phyloP scores from a whole-genome alignment of 2,797 vertebrate genomes.

The Oceanodroma leucorhoa region DNA sequence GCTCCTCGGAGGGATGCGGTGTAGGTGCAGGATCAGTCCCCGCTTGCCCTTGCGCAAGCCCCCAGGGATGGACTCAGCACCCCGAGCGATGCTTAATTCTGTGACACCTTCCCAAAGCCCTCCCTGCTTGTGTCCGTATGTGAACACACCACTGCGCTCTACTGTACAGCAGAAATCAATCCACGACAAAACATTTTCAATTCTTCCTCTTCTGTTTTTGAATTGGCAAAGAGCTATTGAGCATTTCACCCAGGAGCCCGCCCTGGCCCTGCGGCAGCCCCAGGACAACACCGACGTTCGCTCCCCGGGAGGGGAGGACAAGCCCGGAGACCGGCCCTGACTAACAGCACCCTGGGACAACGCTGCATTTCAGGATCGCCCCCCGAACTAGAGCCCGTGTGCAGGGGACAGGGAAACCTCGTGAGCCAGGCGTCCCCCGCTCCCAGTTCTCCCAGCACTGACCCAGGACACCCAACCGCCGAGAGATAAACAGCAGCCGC shows the following conservation, averaged over 20 bases:
- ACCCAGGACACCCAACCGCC: background rate
- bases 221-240: background rate
- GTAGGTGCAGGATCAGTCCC: background rate
- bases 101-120: background rate
- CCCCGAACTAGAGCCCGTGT: background rate
- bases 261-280: background rate
- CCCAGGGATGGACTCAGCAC: accelerated
- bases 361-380: accelerated
- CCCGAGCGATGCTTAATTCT: accelerated
- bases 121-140: accelerated
- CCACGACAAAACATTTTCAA: background rate
- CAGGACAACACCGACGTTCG: accelerated
- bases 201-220: background rate
- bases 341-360: background rate
- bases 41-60: accelerated
- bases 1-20: accelerated
- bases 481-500: background rate
- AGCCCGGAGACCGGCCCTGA: background rate
- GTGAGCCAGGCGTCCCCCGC: accelerated
- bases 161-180: background rate
- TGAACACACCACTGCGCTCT: background rate
- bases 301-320: background rate
- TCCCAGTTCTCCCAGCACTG: background rate
- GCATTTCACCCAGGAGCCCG: background rate
- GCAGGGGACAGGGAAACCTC: background rate